phyloP scores from a whole-genome alignment of 2,888 invertebrate species.

The Cantharis lateralis region DNA sequence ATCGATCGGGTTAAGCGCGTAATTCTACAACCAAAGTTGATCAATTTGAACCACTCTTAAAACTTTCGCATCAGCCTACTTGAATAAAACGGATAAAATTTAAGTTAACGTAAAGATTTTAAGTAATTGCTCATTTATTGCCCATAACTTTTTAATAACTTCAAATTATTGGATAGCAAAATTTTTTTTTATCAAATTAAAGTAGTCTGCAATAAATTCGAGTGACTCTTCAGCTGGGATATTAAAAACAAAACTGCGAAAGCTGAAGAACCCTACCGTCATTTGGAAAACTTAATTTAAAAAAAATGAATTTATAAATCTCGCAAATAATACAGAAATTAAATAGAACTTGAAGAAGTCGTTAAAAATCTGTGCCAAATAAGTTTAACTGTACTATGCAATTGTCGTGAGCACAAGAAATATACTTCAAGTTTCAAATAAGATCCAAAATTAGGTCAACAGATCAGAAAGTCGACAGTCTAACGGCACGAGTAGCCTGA shows the following conservation, averaged over 20 bases:
- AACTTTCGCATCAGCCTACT: not conserved
- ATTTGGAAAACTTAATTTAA: not conserved
- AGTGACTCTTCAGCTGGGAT: not conserved
- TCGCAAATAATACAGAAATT: not conserved
- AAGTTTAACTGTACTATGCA: not conserved
- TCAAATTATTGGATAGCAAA: not conserved
- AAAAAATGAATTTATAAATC: not conserved
- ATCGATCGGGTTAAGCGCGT: not conserved
- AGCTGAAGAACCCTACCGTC: not conserved
- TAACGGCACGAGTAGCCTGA: not conserved
- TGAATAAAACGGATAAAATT: not conserved
- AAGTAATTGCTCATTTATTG: not conserved
- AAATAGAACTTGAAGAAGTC: not conserved
- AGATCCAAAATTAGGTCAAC: not conserved
- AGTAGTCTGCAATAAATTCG: not conserved
- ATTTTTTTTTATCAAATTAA: not conserved
- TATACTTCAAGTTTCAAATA: not conserved
- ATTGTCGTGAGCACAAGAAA: not conserved
- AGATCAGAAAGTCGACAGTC: not conserved
- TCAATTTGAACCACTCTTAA: not conserved
- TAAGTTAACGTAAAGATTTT: not conserved
- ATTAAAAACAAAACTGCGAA: not conserved
- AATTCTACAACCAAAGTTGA: not conserved
- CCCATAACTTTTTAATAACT: not conserved
- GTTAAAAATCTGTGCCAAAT: not conserved